Percentiles rank a stretch among this genome's conserved stretches.
Conservation (phyloP, 2,113 vertebrate genomes). For the Sinocyclocheilus rhinocerous region DNA sequence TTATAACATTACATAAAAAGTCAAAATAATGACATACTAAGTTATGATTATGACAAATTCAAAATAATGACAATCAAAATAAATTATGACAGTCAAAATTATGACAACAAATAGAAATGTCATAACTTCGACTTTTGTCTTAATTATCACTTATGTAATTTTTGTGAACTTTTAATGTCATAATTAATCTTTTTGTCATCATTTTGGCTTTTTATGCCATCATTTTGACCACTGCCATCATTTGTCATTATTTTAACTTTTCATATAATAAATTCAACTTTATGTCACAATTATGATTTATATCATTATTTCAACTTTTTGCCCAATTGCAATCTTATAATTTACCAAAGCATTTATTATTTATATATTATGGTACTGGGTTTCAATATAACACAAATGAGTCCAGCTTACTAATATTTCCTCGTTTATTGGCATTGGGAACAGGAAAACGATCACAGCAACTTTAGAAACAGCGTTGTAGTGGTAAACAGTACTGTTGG, state of each 20-base stretch:
- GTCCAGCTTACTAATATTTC: slow-evolving; percentile 9
- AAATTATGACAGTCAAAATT: neutral
- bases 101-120: neutral
- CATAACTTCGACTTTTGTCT: too few relatives aligned
- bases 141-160: too few relatives aligned
- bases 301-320: neutral
- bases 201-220: neutral
- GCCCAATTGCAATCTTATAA: neutral
- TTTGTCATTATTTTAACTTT: neutral
- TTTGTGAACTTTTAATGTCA: too few relatives aligned
- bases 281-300: neutral
- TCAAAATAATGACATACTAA: neutral
- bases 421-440: slow-evolving; percentile 72
- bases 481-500: slow-evolving; percentile 70
- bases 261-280: neutral
- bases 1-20: too few relatives aligned
- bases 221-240: neutral
- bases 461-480: slow-evolving; percentile 66
- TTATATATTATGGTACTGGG: neutral
- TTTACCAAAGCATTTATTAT: neutral
- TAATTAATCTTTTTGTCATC: neutral
- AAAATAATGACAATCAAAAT: neutral
- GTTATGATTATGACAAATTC: neutral
- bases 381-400: neutral
- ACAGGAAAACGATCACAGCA: slow-evolving; percentile 64